Conservation (phyloP, 2,113 vertebrate species). For the Dasyurus viverrinus region DNA sequence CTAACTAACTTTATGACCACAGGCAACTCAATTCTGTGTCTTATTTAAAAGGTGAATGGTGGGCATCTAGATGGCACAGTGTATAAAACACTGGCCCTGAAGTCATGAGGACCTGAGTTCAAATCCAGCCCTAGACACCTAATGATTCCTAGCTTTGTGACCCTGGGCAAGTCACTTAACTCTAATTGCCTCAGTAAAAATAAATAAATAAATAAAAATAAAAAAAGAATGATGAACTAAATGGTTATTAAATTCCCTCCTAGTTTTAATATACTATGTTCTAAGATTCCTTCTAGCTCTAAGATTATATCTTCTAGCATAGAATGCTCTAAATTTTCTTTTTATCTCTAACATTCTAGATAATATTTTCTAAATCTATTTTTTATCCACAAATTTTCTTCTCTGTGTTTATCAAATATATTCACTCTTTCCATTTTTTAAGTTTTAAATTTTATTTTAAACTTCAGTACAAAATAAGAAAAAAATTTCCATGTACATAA, state of each 20-base stretch:
- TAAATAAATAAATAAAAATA: too few relatives aligned
- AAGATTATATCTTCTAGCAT: neutral
- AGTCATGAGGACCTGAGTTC: too few relatives aligned
- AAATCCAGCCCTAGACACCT: too few relatives aligned
- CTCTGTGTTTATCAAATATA: neutral
- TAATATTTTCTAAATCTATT: neutral
- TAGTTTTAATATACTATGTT: neutral
- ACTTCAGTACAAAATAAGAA: too few relatives aligned
- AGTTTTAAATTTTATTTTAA: too few relatives aligned
- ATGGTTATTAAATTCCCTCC: neutral
- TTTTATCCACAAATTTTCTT: neutral
- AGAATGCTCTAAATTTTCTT: neutral
- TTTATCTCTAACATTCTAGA: neutral
- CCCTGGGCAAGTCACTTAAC: neutral
- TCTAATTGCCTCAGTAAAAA: too few relatives aligned
- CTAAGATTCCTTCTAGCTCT: neutral
- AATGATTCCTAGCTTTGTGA: neutral
- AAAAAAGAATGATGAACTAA: constrained; percentile 5
- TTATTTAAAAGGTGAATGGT: too few relatives aligned
- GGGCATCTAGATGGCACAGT: too few relatives aligned
- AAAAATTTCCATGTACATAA: too few relatives aligned
- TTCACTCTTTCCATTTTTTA: neutral
- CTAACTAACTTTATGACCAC: too few relatives aligned
- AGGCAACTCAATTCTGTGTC: too few relatives aligned
- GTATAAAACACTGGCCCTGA: too few relatives aligned